phyloP scores from a whole-genome alignment of 64 coral and sea anemone genomes.

The Pocillopora verrucosa region DNA sequence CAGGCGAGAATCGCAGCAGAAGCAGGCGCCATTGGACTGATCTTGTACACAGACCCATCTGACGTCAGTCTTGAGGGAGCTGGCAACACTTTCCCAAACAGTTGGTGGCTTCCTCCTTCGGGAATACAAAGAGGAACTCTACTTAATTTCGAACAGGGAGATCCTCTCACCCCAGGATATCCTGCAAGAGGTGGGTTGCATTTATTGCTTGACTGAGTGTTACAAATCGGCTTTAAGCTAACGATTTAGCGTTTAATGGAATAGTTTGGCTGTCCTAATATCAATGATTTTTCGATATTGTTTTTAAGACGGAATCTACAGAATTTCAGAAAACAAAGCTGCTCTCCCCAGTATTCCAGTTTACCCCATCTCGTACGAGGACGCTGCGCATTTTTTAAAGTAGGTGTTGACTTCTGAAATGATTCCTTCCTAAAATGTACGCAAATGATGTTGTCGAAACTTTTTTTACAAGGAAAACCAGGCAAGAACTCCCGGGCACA shows the following conservation, averaged over 20 bases:
- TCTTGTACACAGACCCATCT: constrained; percentile 88
- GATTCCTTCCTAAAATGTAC: not conserved
- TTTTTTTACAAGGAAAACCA: too few relatives aligned
- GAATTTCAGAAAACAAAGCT: constrained; percentile 17
- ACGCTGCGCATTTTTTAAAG: constrained; percentile 71
- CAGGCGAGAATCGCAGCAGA: constrained; percentile 65
- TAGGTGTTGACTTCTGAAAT: constrained; percentile 11
- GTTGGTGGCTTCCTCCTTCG: constrained; percentile 84
- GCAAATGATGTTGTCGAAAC: too few relatives aligned
- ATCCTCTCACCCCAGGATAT: constrained; percentile 63
- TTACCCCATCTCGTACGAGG: constrained; percentile 64
- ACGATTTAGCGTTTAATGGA: too few relatives aligned
- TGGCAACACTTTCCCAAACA: constrained; percentile 70
- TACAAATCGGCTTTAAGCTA: too few relatives aligned
- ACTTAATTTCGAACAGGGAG: constrained; percentile 37
- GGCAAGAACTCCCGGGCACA: too few relatives aligned
- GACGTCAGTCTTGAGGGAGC: constrained; percentile 63
- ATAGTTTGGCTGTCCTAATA: too few relatives aligned
- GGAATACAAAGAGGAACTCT: constrained; percentile 78
- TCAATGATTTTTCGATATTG: not conserved
- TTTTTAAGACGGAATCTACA: constrained; percentile 71
- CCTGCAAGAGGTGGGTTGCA: constrained; percentile 55
- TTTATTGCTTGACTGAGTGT: not conserved
- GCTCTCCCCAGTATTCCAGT: constrained; percentile 62
- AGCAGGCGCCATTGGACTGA: constrained; percentile 71